Percentiles rank a stretch among this genome's conserved stretches.
phyloP scores from a whole-genome alignment of 2,113 vertebrate species.

The Entosphenus tridentatus region DNA sequence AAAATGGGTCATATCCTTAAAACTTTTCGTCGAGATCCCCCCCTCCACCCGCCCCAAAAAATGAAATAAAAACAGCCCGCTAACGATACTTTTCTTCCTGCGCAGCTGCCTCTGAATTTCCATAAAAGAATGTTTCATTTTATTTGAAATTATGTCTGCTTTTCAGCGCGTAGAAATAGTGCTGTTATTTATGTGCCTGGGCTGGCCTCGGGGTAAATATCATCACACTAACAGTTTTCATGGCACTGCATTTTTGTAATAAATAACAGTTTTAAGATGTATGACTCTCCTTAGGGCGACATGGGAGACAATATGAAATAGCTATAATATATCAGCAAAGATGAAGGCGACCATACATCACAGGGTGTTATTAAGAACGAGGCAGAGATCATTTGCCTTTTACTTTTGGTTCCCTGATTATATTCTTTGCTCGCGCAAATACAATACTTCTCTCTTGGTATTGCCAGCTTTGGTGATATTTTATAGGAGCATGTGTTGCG shows the following conservation, averaged over 20 bases:
- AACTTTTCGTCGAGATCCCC: no score
- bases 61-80: no score
- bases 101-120: no score
- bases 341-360: constrained; percentile 4
- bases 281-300: constrained; percentile 6
- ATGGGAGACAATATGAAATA: constrained; percentile 6
- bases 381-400: constrained; percentile 5
- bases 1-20: no score
- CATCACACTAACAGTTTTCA: constrained; percentile 2
- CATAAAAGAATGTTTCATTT: constrained; percentile 1
- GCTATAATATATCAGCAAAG: constrained; percentile 7
- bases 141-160: constrained; percentile 1
- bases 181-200: constrained; percentile 3
- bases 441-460: no score
- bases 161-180: constrained; percentile 2
- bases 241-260: constrained; percentile 6
- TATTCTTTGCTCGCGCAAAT: no score
- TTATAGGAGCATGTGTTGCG: no score
- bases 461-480: no score
- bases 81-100: no score
- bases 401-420: not conserved
- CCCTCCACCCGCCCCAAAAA: no score
- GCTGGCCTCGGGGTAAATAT: constrained; percentile 6
- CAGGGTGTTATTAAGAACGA: constrained; percentile 4
- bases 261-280: constrained; percentile 6